Evolutionary conservation across 2,888 invertebrate species (phyloP).

Genomic region (Sphecodes monilicornis): DNA sequence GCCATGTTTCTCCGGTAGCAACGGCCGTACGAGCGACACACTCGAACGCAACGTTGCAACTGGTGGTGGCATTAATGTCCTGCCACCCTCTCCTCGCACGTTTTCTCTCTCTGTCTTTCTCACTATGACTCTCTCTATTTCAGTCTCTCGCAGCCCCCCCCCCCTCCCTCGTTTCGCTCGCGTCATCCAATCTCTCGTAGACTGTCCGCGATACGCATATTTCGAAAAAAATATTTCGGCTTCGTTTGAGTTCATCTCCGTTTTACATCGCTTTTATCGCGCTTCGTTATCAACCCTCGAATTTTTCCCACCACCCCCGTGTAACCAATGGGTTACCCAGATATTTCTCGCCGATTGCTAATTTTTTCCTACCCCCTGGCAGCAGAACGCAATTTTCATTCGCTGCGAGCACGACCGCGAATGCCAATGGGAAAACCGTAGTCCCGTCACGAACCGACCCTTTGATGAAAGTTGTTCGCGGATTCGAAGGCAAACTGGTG

Average conservation of each 20-base stretch:
- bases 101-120: neutral
- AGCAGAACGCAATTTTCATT: neutral
- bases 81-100: neutral
- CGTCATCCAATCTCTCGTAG: conserved; percentile 46
- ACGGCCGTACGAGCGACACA: conserved; percentile 38
- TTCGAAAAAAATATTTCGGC: conserved; percentile 45
- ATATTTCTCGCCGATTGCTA: conserved; percentile 12
- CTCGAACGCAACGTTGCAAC: conserved; percentile 55
- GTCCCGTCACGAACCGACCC: neutral
- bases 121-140: neutral
- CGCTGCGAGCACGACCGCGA: neutral
- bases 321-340: neutral
- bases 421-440: neutral
- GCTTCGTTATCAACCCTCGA: conserved; percentile 11
- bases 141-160: neutral
- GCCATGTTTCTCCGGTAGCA: conserved; percentile 39
- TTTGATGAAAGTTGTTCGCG: conserved; percentile 11
- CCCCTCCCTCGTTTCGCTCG: neutral
- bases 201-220: conserved; percentile 35
- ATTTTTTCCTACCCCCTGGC: conserved; percentile 6
- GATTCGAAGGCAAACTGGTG: neutral
- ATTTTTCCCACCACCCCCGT: neutral
- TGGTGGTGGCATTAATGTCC: conserved; percentile 65
- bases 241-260: conserved; percentile 23
- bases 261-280: conserved; percentile 25